phyloP scores from a whole-genome alignment of 2,797 vertebrate species.

The Syndactyla subalaris region DNA sequence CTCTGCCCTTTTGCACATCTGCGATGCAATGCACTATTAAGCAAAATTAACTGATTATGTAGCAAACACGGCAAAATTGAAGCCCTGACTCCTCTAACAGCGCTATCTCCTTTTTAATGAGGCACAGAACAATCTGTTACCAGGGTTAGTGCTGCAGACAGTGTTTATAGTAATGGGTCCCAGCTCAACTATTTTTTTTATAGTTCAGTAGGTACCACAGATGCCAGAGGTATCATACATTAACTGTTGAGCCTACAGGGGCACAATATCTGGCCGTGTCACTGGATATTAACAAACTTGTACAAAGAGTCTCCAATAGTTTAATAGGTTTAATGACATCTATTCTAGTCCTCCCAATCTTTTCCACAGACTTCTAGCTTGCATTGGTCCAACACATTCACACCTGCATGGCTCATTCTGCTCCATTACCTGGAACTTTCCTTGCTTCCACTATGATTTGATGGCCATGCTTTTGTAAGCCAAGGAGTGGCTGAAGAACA shows the following conservation, averaged over 20 bases:
- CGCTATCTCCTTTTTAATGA: slow-evolving; percentile 12
- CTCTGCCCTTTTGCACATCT: slow-evolving; percentile 21
- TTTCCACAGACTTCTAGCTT: background rate
- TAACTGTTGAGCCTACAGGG: background rate
- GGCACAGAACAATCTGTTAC: slow-evolving; percentile 36
- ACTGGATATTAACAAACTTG: background rate
- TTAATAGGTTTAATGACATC: background rate
- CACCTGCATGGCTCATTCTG: background rate
- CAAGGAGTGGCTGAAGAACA: slow-evolving; percentile 1
- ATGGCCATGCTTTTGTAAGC: background rate
- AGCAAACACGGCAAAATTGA: slow-evolving; percentile 25
- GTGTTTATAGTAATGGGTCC: background rate
- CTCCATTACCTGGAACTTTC: background rate
- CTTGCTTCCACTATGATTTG: background rate
- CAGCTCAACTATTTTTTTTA: slow-evolving; percentile 12
- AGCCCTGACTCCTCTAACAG: slow-evolving; percentile 27
- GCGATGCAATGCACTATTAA: background rate
- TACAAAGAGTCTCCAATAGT: background rate
- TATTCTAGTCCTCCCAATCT: background rate
- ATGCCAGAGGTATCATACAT: background rate
- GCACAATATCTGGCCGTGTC: background rate
- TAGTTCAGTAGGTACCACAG: background rate
- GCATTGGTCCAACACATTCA: rapidly evolving
- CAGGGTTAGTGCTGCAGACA: background rate
- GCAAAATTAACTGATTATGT: slow-evolving; percentile 63